Base-by-base conservation (phyloP, 1,140 invertebrate genomes). In the Mylabris phalerata region DNA sequence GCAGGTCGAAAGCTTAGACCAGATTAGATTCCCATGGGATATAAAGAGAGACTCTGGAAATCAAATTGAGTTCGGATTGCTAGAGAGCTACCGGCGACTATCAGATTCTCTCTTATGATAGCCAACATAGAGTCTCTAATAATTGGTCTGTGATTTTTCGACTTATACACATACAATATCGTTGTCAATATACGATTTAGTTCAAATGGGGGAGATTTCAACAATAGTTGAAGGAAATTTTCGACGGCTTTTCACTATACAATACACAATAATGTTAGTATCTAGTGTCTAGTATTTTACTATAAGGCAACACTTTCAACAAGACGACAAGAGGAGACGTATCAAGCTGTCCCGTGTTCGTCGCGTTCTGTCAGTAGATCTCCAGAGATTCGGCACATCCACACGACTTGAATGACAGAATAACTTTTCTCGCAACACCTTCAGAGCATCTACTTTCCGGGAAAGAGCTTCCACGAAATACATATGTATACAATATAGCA, bases 1-100 rank as follows among this genome's bases (percentile, higher is more conserved):
- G 70, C 67, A 65, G 65, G 59, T 66, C 70, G 61, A 19, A 19
- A 67, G 70, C 70, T 71, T 71, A 71, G 70, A 70, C 68, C 64
- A 63, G 69, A 70, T 71, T 69, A 69, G 65, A 64, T 43, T 67
- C 71, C 68, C 67, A 45, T 49, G 66, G 65, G 69, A 64, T 64
- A 48, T 50, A 59, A 19, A 19, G 19, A 56, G 61, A 61, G 64
- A 66, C 62, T 65, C 60, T 61, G 25, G 68, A 70, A 73, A 73
- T 73, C 71, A 72, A 73, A 73, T 73, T 73, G 70, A 67, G 68
- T 71, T 69, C 68, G 67, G 68, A 69, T 66, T 71, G 65, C 63
- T 40, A 55, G 51, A 32, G 51, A 32, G 32, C 52, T 55, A 55
- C 52, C 44, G 52, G 32, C 44, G 45, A 40, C 52, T 55, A 55